Evolutionary conservation across 1,140 invertebrate genomes (phyloP).

Genomic region (Lamellibrachia luymesi): DNA sequence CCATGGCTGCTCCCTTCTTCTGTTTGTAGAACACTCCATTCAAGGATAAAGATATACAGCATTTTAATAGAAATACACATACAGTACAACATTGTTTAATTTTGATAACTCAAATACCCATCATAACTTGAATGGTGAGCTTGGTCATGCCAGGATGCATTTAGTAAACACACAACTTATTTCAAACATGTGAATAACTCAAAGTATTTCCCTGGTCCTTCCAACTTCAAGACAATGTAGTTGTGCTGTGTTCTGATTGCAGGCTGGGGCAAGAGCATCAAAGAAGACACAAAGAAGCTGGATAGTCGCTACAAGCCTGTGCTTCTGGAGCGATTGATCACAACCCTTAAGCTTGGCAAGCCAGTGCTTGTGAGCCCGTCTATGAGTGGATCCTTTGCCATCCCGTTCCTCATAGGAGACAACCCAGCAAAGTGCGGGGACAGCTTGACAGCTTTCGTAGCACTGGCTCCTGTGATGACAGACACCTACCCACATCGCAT

Average conservation of each 20-base stretch:
- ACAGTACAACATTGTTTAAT: too few relatives aligned
- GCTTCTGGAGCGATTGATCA: neutral
- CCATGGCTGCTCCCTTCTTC: too few relatives aligned
- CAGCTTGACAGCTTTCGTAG: conserved; percentile 49
- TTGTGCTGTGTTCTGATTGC: neutral
- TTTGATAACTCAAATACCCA: too few relatives aligned
- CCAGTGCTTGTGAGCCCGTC: conserved; percentile 58
- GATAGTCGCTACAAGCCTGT: neutral
- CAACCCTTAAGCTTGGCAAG: neutral
- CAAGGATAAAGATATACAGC: too few relatives aligned
- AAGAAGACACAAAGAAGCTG: neutral
- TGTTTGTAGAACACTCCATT: too few relatives aligned
- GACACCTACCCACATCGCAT: conserved; percentile 32
- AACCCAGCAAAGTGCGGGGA: conserved; percentile 32
- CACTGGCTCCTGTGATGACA: conserved; percentile 57
- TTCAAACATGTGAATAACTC: too few relatives aligned
- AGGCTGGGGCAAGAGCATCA: neutral
- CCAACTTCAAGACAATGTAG: too few relatives aligned
- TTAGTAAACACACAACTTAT: too few relatives aligned
- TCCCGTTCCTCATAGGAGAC: conserved; percentile 51
- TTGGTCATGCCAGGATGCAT: too few relatives aligned
- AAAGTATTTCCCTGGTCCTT: too few relatives aligned
- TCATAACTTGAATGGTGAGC: too few relatives aligned
- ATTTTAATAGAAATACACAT: too few relatives aligned
- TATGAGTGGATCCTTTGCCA: conserved; percentile 58